phyloP scores from a whole-genome alignment of 2,888 invertebrate genomes.

The Cybosia mesomella region DNA sequence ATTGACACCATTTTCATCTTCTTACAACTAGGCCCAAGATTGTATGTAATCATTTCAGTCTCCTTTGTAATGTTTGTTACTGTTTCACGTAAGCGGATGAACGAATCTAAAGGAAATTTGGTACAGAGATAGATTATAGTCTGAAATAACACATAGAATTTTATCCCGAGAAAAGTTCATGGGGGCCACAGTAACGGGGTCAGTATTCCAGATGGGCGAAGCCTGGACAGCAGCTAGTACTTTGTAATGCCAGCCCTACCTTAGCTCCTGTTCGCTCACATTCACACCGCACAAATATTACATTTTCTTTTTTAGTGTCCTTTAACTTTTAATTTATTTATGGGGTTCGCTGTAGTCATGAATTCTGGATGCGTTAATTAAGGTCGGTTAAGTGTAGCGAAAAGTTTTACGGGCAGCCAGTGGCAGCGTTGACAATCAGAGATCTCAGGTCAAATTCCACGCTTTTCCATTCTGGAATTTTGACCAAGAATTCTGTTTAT shows the following conservation, averaged over 20 bases:
- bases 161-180: too few relatives aligned
- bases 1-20: too few relatives aligned
- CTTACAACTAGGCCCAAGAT: too few relatives aligned
- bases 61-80: too few relatives aligned
- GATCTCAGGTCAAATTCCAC: neutral
- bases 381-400: conserved; percentile 9
- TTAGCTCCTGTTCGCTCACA: conserved; percentile 15
- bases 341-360: conserved; percentile 14
- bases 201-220: neutral
- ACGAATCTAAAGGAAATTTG: too few relatives aligned
- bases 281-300: conserved; percentile 23
- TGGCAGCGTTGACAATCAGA: neutral
- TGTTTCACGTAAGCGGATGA: too few relatives aligned
- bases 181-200: too few relatives aligned
- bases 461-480: conserved; percentile 1
- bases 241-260: conserved; percentile 14
- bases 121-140: too few relatives aligned
- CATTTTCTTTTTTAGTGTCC: conserved; percentile 19
- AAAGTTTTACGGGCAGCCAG: neutral
- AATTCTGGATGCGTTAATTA: conserved; percentile 22
- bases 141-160: too few relatives aligned
- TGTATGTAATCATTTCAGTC: too few relatives aligned
- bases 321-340: conserved; percentile 27
- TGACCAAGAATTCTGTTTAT: neutral
- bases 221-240: neutral